These are phyloP conservation scores for Lucilia sericata DNA, from an alignment of 1,140 invertebrate genomes.

Conservation along the genomic window DNA sequence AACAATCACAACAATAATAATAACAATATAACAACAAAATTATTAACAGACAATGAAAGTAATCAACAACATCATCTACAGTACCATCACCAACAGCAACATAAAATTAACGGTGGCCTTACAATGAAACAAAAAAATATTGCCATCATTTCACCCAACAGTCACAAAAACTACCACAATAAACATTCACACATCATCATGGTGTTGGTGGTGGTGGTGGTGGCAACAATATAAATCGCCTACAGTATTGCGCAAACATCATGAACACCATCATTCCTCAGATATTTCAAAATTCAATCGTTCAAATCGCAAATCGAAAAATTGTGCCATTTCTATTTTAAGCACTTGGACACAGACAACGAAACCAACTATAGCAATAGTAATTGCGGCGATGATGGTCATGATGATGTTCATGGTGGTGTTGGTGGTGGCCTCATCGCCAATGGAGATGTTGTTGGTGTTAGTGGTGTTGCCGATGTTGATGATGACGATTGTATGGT, in stretches of 20 bases:
- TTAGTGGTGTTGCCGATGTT: neutral
- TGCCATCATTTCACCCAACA: constrained; percentile 61
- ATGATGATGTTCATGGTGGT: constrained; percentile 37
- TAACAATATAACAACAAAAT: constrained; percentile 26
- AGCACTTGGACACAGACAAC: constrained; percentile 85
- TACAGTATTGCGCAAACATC: constrained; percentile 53
- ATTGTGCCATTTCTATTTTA: constrained; percentile 85
- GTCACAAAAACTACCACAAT: constrained; percentile 46
- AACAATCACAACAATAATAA: neutral
- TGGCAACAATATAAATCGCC: constrained; percentile 56
- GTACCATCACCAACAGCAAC: constrained; percentile 47
- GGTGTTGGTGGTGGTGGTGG: neutral
- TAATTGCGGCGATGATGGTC: constrained; percentile 37
- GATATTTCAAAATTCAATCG: constrained; percentile 74
- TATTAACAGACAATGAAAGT: constrained; percentile 36
- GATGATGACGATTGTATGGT: constrained; percentile 2
- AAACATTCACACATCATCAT: constrained; percentile 29
- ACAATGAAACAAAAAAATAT: constrained; percentile 57
- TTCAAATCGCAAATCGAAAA: constrained; percentile 81
- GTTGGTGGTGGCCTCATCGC: neutral
- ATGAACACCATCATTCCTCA: constrained; percentile 67
- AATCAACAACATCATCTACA: constrained; percentile 37
- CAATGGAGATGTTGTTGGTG: neutral
- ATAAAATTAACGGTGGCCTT: constrained; percentile 25
- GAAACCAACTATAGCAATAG: constrained; percentile 68